Base-by-base conservation (phyloP, 2,113 vertebrate species). In the Cisticola juncidis region DNA sequence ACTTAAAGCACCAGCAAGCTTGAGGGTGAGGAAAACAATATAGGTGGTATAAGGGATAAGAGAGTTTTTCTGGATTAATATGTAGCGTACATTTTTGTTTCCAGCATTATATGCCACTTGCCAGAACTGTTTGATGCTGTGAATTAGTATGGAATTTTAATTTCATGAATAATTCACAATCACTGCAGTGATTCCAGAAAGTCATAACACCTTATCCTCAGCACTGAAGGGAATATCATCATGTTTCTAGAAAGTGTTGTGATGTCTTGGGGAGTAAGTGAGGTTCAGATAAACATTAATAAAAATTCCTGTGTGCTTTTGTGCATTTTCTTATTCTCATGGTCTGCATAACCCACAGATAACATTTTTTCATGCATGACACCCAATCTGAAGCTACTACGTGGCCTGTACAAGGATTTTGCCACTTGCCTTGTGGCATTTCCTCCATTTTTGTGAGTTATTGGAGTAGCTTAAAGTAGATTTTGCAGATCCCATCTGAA, bases 141-240 rank as follows among this genome's bases (percentile, higher is more conserved):
- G 85, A 96, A 77, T 96, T 94, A 86, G 78, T 57, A 47, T 71
- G 29, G 88, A 83, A 88, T 96, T 90, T 68, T 95, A 95, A 94
- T 96, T 94, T 90, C 79, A 95, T 96, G 56, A 95, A 96, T 95
- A 95, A 97, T 95, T 96, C 88, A 96, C 54, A 71, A 33, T 81
- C 31, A 74, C 44, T 88, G 64, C 79, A 88, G 66, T 70, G 74
- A 85, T 94, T 96, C 84, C 78, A 92, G 72, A 95, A 93, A 96
- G 56, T 47, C 62, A 19, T 92, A 91, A 73, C 87, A 93, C 79
- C 85, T 87, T 88, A 94, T 90, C 71, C 58, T 73, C 68, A 74
- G 29, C 71, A 56, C 51, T 78, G 68, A 88, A 86, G 60, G 35
- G 64, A 88, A 71, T 80, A 83, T 35, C 48, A 9, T 42, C 91